Evolutionary conservation across 2,888 invertebrate species (phyloP), one percentile per base, ranked within the genome.

Genomic region (Coelinius sp.): DNA sequence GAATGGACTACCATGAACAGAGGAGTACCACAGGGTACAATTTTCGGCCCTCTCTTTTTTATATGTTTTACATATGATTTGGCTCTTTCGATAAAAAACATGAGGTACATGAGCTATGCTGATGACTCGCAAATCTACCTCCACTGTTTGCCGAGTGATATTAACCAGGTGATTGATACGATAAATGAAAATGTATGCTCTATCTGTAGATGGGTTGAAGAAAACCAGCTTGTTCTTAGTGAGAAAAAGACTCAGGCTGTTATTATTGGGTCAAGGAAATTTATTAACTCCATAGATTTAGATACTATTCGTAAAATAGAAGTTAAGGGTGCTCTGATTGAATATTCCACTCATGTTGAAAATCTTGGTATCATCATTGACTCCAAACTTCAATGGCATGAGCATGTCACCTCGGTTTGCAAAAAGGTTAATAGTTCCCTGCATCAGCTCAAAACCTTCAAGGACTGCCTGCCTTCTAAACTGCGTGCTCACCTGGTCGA

Each of bases 61-160:
- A 10, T 49, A 3, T 49, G 49, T 20, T 20, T 49, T 14, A 5
- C 49, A 8, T 8, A 10, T 20, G 20, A 49, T 10, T 3, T 49
- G n/a, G 5, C 20, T 8, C 17, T 2, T 20, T 49, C 49, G 4
- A 5, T 49, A 20, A 49, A 20, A 1, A 5, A 49, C 20, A 8
- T 20, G 17, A 49, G 10, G 20, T 10, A 44, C 8, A 20, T 44
- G 17, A 49, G 14, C 8, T 71, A 56, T 20, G 71, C 73, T 2
- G 71, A 71, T 24, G 71, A 74, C 12, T 14, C 64, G 8, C 71
- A 68, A 17, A 31, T 74, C 8, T 68, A 70, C 17, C 5, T 62
- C 1, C 35, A 27, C 5, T 66, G 24, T 10, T 5, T 14, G 0
- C 25, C 67, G 0, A 22, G n/a, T n/a, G 46, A 24, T 1, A 20